Evolutionary conservation across 2,113 vertebrate species (phyloP).

Genomic region (Odocoileus virginianus): DNA sequence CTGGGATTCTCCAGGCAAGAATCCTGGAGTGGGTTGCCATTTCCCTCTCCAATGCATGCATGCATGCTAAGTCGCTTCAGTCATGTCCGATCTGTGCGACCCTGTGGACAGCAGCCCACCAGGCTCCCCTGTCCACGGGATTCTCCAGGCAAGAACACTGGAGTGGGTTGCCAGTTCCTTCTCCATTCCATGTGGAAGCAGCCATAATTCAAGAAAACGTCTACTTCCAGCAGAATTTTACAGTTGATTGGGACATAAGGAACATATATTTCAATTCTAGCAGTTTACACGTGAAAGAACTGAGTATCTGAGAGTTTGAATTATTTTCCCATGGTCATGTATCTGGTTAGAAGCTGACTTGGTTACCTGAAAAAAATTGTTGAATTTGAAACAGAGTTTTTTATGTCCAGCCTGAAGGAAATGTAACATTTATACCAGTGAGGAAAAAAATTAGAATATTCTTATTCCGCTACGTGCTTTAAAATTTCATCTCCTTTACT

Average conservation of each 20-base stretch:
- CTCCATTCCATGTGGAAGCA: neutral
- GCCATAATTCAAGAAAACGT: neutral
- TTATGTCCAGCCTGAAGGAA: conserved; percentile 3
- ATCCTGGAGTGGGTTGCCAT: neutral
- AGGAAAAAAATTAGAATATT: neutral
- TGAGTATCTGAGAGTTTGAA: neutral
- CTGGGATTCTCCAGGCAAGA: neutral
- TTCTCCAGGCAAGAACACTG: no score
- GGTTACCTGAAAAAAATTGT: conserved; percentile 20
- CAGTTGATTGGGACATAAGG: neutral
- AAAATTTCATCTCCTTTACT: neutral
- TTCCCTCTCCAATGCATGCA: no score
- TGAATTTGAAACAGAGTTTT: conserved; percentile 32
- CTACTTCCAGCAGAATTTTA: neutral
- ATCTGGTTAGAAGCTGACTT: conserved; percentile 20
- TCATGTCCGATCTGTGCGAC: no score
- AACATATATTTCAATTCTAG: conserved; percentile 13
- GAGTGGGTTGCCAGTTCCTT: neutral
- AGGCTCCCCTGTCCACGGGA: no score
- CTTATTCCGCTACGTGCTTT: neutral
- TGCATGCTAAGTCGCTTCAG: no score
- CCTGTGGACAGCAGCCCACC: no score
- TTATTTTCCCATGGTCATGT: conserved; percentile 22
- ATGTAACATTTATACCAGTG: conserved; percentile 28
- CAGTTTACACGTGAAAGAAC: conserved; percentile 24